Base-by-base conservation (phyloP, 2,113 vertebrate genomes). In the Dasyornis broadbenti region DNA sequence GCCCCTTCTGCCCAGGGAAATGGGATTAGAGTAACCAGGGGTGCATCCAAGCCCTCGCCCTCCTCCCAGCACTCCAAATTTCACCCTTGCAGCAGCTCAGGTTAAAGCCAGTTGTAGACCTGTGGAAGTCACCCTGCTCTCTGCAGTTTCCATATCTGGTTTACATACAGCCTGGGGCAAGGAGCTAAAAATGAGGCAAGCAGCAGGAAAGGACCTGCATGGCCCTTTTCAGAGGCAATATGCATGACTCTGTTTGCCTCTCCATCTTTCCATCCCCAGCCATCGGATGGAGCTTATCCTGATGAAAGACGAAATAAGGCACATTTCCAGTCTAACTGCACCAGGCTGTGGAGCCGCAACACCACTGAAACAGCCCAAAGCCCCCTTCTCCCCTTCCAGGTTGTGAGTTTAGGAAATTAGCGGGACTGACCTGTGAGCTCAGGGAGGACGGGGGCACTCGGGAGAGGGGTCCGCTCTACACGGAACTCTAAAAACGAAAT, bases 401-500 rank as follows among this genome's bases (percentile, higher is more conserved):
- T 97, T 98, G 96, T 96, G 98, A 98, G 98, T 96, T 96, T 98
- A 98, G 95, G 96, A 98, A 98, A 98, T 97, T 97, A 97, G 97
- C 44, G 94, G 98, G 96, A 99, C 98, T 98, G 98, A 99, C 99
- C 99, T 99, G 99, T 99, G 98, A 99, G 99, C 98, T 99, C 99
- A 96, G 99, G 98, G 98, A 99, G 99, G 98, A 99, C 99, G 98
- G 99, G 99, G 99, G 99, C 99, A 98, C 99, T 99, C 99, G 99
- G 99, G 98, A 99, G 99, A 98, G 99, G 99, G 98, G 99, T 99
- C 99, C 99, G 99, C 99, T 99, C 99, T 99, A 99, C 99, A 99
- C 99, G 99, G 99, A 99, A 99, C 98, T 99, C 99, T 99, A 99
- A 99, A 99, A 97, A 99, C 75, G 98, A 99, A 99, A 99, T 96